Base-by-base conservation (phyloP, 2,888 invertebrate genomes). In the Abrostola triplasia region DNA sequence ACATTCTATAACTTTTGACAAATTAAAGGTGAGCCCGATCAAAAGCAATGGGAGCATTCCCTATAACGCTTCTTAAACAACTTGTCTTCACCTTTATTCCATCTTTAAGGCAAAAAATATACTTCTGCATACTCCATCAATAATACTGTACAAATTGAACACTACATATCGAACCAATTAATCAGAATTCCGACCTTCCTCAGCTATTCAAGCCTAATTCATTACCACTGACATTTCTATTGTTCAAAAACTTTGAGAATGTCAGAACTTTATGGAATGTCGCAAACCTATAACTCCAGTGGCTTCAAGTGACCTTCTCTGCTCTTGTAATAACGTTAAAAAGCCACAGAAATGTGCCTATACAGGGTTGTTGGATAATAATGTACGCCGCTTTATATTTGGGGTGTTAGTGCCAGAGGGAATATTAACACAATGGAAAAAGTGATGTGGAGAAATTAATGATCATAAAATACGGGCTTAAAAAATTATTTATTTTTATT, bases 211-310 rank as follows among this genome's bases (percentile, higher is more conserved):
- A 41, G 24, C 36, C 54, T 50, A 60, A 67, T 65, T 60, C 56
- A 74, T 65, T 74, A 59, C 48, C 63, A 78, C 52, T 67, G 78
- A 67, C 68, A 77, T 79, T 78, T 73, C 58, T 61, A 67, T 72
- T 67, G 49, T 70, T 13, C 36, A 24, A 44, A 37, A 62, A 64
- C 53, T 37, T 42, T 6, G 40, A 24, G 24, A 75, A 72, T 71
- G 76, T 72, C 65, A 60, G 13, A 59, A 38, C 24, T 54, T 60
- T 65, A 75, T 60, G 76, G 71, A 59, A 75, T 71, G 75, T 71
- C 75, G 9, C 54, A 44, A 64, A 59, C 50, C 59, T 64, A 65
- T 72, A 72, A 72, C 59, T 70, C 70, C 65, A 63, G 62, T 48
- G 51, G 64, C 59, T 76, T 63, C 60, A 58, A 61, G 13, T 68